Evolutionary conservation across 2,113 vertebrate genomes (phyloP), one percentile per base, ranked within the genome.

Genomic region (Dicentrarchus labrax): DNA sequence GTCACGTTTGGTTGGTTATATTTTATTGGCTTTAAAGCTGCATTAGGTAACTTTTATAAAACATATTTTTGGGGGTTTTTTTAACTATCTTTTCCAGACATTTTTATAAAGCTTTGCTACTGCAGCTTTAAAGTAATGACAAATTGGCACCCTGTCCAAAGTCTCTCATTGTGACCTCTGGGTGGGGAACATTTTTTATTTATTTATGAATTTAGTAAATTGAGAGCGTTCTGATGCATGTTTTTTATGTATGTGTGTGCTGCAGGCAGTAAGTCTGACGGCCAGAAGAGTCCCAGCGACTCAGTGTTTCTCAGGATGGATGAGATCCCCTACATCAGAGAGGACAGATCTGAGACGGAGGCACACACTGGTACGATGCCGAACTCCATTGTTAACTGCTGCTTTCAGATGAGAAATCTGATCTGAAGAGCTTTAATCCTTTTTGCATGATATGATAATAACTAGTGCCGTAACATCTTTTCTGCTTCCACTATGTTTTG

Each of bases 301-400:
- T 96, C 96, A 0, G 96, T 97, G 75, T 98, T 97, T 85, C 94
- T 99, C 87, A 93, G 96, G 84, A 96, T 98, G 97, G 97, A 98
- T 64, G 95, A 96, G 86, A 96, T 98, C 70, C 96, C 97, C 5
- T 96, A 97, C 94, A 95, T 96, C 88, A 94, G 94, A 85, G 97
- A 98, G 48, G 97, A 97, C 60, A 85, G 93, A 0, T 76, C 93
- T 1, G 93, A 93, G 80, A 11, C 30, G 0, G 82, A 87, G 1
- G 6, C 80, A 8, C 75, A 83, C 65, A n/a, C 78, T 0, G 91
- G 90, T 90, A 66, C 5, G 39, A 17, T 0, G 21, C 43, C 16
- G 0, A 2, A 15, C 0, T 41, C 41, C 0, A 4, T 43, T 21
- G 60, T 11, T 17, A 41, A 64, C 61, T n/a, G 38, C 22, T 5